These are phyloP conservation scores for Hypothenemus hampei DNA, from an alignment of 1,140 invertebrate species.

Conservation along the genomic window DNA sequence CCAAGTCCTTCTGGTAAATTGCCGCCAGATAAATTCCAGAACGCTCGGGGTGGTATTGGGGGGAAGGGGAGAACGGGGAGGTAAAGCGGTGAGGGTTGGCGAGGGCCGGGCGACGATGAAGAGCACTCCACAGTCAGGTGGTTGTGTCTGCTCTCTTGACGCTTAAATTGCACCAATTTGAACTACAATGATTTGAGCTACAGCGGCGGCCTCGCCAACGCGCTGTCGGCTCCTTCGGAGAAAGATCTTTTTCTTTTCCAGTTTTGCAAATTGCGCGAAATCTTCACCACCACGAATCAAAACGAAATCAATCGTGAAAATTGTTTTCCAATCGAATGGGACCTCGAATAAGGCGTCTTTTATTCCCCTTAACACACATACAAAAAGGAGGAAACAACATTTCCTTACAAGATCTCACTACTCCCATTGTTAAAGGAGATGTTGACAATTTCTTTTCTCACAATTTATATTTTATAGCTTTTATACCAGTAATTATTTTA, in stretches of 20 bases:
- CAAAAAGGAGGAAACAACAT: too few relatives aligned
- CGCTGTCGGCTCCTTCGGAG: not conserved
- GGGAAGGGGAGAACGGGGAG: too few relatives aligned
- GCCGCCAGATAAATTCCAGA: conserved; percentile 41
- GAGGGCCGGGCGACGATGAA: conserved; percentile 36
- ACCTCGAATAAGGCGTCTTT: not conserved
- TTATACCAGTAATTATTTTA: too few relatives aligned
- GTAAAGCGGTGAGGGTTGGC: conserved; percentile 18
- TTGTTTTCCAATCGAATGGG: conserved; percentile 11
- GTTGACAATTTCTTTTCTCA: too few relatives aligned
- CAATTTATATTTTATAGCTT: too few relatives aligned
- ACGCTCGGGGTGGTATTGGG: too few relatives aligned
- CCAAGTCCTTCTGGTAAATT: conserved; percentile 43
- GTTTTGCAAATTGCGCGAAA: conserved; percentile 22
- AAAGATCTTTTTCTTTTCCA: conserved; percentile 22
- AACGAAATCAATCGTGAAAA: conserved; percentile 21
- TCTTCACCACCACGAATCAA: conserved; percentile 5
- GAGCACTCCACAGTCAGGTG: conserved; percentile 43
- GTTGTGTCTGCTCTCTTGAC: conserved; percentile 43
- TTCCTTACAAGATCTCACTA: too few relatives aligned
- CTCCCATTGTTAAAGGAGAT: too few relatives aligned
- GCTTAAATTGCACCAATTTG: conserved; percentile 43
- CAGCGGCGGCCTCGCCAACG: conserved; percentile 4
- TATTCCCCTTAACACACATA: too few relatives aligned
- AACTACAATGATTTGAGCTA: conserved; percentile 8